Conservation (phyloP, 2,888 invertebrate species). For the Acronicta leporina region DNA sequence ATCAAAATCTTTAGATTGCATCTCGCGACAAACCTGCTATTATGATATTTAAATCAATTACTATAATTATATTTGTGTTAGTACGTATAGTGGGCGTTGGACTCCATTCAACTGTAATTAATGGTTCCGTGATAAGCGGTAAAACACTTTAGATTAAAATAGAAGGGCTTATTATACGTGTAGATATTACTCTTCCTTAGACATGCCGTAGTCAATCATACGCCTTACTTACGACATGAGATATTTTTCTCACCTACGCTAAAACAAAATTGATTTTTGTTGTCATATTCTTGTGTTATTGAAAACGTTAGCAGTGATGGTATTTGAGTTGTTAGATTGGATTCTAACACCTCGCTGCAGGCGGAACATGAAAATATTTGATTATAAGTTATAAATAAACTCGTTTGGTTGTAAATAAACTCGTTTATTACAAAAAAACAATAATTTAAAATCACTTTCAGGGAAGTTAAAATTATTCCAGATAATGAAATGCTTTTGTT, state of each 20-base stretch:
- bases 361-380: too few species aligned
- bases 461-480: too few species aligned
- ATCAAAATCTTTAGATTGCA: slow-evolving; percentile 70
- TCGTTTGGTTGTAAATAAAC: too few species aligned
- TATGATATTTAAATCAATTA: slow-evolving; percentile 88
- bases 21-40: slow-evolving; percentile 71
- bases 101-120: slow-evolving; percentile 78
- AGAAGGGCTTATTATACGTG: slow-evolving; percentile 74
- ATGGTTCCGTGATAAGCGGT: slow-evolving; percentile 81
- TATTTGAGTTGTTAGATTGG: not conserved
- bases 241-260: slow-evolving; percentile 42
- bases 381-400: too few species aligned
- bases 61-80: slow-evolving; percentile 81
- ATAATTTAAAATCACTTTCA: too few species aligned
- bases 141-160: slow-evolving; percentile 85
- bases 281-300: slow-evolving; percentile 12
- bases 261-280: slow-evolving; percentile 24
- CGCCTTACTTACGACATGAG: slow-evolving; percentile 44
- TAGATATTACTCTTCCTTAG: slow-evolving; percentile 65
- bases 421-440: too few species aligned
- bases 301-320: slow-evolving; percentile 6
- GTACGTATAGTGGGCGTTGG: slow-evolving; percentile 76
- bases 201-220: slow-evolving; percentile 67
- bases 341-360: not conserved
- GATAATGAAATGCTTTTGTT: too few species aligned